Conservation (phyloP, 2,113 vertebrate genomes). For the Ardeotis arabs region DNA sequence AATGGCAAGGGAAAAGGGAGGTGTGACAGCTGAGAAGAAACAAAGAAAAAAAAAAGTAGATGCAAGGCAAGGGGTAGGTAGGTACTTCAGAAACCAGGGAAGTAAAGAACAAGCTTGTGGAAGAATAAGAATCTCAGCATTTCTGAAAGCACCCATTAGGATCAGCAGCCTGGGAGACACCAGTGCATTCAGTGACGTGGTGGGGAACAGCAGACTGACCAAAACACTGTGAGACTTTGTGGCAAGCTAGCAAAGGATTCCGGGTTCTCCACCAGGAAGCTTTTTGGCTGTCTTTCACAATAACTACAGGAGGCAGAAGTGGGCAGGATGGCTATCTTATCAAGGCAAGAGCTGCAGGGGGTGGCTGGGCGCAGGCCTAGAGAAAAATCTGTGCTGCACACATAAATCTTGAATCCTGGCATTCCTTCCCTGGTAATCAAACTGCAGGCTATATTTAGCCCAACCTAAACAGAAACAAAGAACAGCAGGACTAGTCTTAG, state of each 20-base stretch:
- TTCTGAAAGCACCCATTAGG: background rate
- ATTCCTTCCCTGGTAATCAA: conserved; percentile 4
- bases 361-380: background rate
- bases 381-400: background rate
- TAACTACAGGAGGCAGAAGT: background rate
- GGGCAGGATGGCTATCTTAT: background rate
- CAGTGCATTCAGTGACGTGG: background rate
- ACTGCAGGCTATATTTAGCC: conserved; percentile 42
- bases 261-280: background rate
- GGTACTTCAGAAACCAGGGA: background rate
- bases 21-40: background rate
- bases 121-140: background rate
- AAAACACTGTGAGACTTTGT: background rate
- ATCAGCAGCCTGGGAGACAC: background rate
- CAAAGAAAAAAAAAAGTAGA: background rate
- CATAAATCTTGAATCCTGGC: background rate
- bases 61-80: background rate
- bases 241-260: background rate
- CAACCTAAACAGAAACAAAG: conserved; percentile 49
- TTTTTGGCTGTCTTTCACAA: background rate
- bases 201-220: background rate
- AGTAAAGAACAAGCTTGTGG: background rate
- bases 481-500: conserved; percentile 3
- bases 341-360: background rate
- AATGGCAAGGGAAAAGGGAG: background rate